A percentile compares a stretch with the other conserved stretches of the same genome.
phyloP scores from a whole-genome alignment of 2,888 invertebrate genomes.

The Margaritifera margaritifera region DNA sequence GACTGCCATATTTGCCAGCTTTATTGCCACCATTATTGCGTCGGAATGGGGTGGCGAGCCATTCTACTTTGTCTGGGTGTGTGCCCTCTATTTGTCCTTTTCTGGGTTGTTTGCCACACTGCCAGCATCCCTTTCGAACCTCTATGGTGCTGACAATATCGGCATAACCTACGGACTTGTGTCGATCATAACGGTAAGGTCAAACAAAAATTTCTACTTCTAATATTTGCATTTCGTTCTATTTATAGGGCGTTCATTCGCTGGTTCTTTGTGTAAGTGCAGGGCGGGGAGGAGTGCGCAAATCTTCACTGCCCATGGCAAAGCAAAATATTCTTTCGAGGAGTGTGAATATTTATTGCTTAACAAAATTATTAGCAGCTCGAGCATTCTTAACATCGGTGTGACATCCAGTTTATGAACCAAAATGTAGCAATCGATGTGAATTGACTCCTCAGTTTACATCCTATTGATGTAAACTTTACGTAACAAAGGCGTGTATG shows the following conservation, averaged over 20 bases:
- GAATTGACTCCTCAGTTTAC: too few species aligned
- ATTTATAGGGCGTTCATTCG: not conserved
- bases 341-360: too few species aligned
- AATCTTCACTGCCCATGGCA: too few species aligned
- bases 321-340: too few species aligned
- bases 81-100: conserved; percentile 19
- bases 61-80: conserved; percentile 32
- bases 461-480: too few species aligned
- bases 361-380: too few species aligned
- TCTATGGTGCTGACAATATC: conserved; percentile 22
- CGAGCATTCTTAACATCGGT: too few species aligned
- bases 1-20: conserved; percentile 11
- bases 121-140: conserved; percentile 22
- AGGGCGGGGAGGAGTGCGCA: too few species aligned
- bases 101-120: conserved; percentile 20
- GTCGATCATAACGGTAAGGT: conserved; percentile 61
- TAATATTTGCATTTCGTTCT: not conserved
- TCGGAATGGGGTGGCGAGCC: conserved; percentile 24
- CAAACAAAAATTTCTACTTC: not conserved
- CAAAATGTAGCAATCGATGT: too few species aligned
- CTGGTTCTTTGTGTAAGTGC: too few species aligned
- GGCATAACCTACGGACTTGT: conserved; percentile 69
- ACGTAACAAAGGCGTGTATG: too few species aligned
- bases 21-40: conserved; percentile 19
- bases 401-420: too few species aligned